Evolutionary conservation across 1,140 invertebrate genomes (phyloP).

Genomic region (Caenorhabditis inopinata): DNA sequence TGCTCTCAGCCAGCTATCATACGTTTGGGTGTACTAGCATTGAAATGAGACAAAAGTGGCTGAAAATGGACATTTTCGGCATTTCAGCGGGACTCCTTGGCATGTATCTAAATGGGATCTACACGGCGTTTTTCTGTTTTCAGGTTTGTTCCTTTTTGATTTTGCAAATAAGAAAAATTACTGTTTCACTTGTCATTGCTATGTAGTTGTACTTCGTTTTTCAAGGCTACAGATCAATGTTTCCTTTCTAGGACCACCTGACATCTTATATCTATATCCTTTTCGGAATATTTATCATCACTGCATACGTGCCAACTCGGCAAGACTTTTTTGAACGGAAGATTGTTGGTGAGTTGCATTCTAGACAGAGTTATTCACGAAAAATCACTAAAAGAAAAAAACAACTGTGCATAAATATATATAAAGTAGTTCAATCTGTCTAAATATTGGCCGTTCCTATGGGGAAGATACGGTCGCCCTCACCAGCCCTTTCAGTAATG

Average conservation of each 20-base stretch:
- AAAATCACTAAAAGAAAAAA: too few species aligned
- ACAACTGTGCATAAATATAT: too few species aligned
- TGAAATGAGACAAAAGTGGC: slow-evolving; percentile 80
- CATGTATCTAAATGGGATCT: slow-evolving; percentile 90
- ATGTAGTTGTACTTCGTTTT: too few species aligned
- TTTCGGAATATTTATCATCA: slow-evolving; percentile 68
- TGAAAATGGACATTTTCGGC: slow-evolving; percentile 87
- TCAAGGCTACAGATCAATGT: neutral
- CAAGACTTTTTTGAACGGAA: slow-evolving; percentile 74
- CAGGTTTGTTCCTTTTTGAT: slow-evolving; percentile 70
- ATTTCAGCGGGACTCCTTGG: slow-evolving; percentile 86
- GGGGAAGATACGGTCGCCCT: too few species aligned
- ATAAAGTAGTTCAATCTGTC: too few species aligned
- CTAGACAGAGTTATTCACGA: too few species aligned
- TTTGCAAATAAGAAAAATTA: slow-evolving; percentile 47
- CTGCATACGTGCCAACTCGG: slow-evolving; percentile 78
- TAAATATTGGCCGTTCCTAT: too few species aligned
- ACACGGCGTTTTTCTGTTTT: slow-evolving; percentile 94
- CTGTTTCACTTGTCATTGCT: neutral
- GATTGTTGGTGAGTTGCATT: slow-evolving; percentile 58
- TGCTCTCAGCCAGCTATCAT: slow-evolving; percentile 86
- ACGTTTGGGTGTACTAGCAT: slow-evolving; percentile 89
- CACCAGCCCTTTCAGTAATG: too few species aligned
- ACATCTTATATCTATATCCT: slow-evolving; percentile 79
- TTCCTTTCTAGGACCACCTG: slow-evolving; percentile 75